phyloP scores from a whole-genome alignment of 2,888 invertebrate species.

The Drosophila mulleri region DNA sequence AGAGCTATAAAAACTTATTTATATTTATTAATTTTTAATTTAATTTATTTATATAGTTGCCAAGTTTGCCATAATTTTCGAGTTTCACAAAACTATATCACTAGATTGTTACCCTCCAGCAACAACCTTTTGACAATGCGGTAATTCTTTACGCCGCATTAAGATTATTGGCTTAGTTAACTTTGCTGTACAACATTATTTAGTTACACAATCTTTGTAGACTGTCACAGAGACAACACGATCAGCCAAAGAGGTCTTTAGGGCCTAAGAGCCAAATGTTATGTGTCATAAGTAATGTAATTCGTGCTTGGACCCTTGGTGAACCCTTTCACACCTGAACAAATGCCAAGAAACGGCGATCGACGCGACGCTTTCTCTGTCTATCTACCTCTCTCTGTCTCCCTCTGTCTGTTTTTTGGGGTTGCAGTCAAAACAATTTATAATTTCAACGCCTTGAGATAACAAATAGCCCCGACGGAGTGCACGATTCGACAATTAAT shows the following conservation, averaged over 20 bases:
- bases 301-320: constrained; percentile 71
- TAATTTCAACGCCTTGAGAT: constrained; percentile 79
- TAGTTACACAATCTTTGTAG: constrained; percentile 55
- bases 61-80: too few species aligned
- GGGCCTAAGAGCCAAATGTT: constrained; percentile 25
- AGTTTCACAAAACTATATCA: too few species aligned
- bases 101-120: too few species aligned
- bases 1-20: too few species aligned
- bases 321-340: constrained; percentile 75
- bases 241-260: constrained; percentile 29
- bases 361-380: constrained; percentile 19
- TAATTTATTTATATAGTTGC: too few species aligned
- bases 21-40: too few species aligned
- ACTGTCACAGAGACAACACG: constrained; percentile 56
- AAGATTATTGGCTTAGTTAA: too few species aligned
- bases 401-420: constrained; percentile 27
- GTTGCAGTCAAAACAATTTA: constrained; percentile 74
- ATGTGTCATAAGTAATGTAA: constrained; percentile 20
- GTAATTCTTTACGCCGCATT: too few species aligned
- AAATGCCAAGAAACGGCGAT: constrained; percentile 40
- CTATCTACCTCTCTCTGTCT: constrained; percentile 15
- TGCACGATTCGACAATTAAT: constrained; percentile 79
- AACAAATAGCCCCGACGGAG: constrained; percentile 74
- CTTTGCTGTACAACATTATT: constrained; percentile 8
- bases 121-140: too few species aligned